phyloP scores from a whole-genome alignment of 2,113 vertebrate genomes.

The Lophius piscatorius region DNA sequence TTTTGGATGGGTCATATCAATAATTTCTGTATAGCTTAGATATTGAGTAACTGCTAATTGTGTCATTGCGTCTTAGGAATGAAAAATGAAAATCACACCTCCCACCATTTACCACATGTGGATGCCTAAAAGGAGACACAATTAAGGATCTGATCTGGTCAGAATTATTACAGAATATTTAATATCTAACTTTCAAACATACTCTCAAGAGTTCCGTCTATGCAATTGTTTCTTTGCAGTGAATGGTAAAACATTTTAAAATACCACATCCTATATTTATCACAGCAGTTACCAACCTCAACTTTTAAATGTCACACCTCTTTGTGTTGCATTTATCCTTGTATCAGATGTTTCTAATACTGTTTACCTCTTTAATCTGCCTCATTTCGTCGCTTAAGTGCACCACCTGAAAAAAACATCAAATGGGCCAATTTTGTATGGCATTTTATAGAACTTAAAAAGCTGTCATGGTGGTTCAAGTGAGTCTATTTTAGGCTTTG shows the following conservation, averaged over 20 bases:
- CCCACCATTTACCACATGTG: slow-evolving; percentile 51
- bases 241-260: slow-evolving; percentile 7
- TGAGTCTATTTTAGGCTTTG: slow-evolving; percentile 22
- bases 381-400: slow-evolving; percentile 13
- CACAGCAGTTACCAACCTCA: slow-evolving; percentile 13
- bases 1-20: too few relatives aligned
- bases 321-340: slow-evolving; percentile 41
- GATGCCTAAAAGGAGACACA: slow-evolving; percentile 22
- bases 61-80: slow-evolving; percentile 37
- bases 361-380: neutral
- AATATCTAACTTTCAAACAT: too few relatives aligned
- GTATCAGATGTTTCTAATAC: slow-evolving; percentile 39
- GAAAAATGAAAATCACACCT: slow-evolving; percentile 50
- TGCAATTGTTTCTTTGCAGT: neutral
- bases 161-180: too few relatives aligned
- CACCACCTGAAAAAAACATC: slow-evolving; percentile 20
- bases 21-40: too few relatives aligned
- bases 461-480: slow-evolving; percentile 8
- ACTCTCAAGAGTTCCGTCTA: too few relatives aligned
- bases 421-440: slow-evolving; percentile 14
- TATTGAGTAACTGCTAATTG: slow-evolving; percentile 62
- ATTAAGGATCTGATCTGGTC: neutral
- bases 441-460: slow-evolving; percentile 44
- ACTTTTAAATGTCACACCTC: slow-evolving; percentile 24
- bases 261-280: slow-evolving; percentile 40